Percentiles rank a stretch among this genome's conserved stretches.
Evolutionary conservation across 1,140 invertebrate genomes (phyloP).

Genomic region (Globodera ellingtonae): DNA sequence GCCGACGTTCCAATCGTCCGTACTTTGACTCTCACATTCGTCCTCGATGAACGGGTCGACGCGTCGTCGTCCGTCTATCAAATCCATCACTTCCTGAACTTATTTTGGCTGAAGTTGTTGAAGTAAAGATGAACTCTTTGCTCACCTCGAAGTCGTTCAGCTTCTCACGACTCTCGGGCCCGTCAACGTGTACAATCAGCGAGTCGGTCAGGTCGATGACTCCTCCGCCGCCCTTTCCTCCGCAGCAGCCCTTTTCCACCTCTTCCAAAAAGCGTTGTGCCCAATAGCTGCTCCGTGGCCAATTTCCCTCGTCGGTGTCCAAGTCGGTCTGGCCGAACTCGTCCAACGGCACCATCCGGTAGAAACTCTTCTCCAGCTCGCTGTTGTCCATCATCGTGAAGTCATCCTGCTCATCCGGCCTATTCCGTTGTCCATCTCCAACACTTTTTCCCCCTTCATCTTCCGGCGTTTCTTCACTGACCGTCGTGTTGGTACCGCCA

Average conservation of each 20-base stretch:
- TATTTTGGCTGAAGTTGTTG: not conserved
- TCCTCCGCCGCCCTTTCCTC: not conserved
- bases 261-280: slow-evolving; percentile 21
- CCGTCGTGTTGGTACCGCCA: slow-evolving; percentile 3
- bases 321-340: slow-evolving; percentile 31
- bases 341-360: slow-evolving; percentile 39
- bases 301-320: slow-evolving; percentile 26
- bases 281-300: slow-evolving; percentile 7
- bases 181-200: slow-evolving; percentile 38
- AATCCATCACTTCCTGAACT: slow-evolving; percentile 43
- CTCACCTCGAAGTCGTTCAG: slow-evolving; percentile 40
- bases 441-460: not conserved
- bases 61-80: slow-evolving; percentile 31
- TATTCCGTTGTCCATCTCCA: not conserved
- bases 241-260: slow-evolving; percentile 2
- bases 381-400: slow-evolving; percentile 1
- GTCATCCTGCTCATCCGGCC: not conserved
- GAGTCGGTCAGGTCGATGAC: slow-evolving; percentile 34
- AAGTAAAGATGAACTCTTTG: not conserved
- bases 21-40: slow-evolving; percentile 18
- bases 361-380: slow-evolving; percentile 38
- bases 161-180: not conserved
- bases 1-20: not conserved
- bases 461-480: slow-evolving; percentile 8
- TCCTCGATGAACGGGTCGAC: slow-evolving; percentile 20